These are phyloP conservation scores for Caenorhabditis sp. DNA, from an alignment of 2,888 invertebrate genomes.

Conservation along the genomic window DNA sequence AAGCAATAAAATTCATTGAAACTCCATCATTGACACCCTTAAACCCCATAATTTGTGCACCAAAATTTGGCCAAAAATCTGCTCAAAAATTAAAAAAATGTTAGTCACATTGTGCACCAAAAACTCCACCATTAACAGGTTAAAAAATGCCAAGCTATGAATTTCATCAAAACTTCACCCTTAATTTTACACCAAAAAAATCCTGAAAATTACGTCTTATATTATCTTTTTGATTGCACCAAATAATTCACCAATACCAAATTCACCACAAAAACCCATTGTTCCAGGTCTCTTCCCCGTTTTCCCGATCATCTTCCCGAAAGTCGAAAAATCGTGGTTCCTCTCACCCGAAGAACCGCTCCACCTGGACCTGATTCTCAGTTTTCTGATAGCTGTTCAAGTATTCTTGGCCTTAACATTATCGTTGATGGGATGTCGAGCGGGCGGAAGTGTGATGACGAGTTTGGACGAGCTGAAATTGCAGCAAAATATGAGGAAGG, in stretches of 20 bases:
- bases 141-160: too few species aligned
- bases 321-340: slow-evolving; percentile 19
- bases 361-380: slow-evolving; percentile 20
- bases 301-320: slow-evolving; percentile 36
- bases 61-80: not conserved
- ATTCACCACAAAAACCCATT: too few species aligned
- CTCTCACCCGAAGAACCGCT: slow-evolving; percentile 20
- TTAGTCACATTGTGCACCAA: too few species aligned
- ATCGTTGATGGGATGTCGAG: slow-evolving; percentile 20
- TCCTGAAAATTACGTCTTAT: not conserved
- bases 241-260: not conserved
- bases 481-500: slow-evolving; percentile 27
- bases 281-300: slow-evolving; percentile 38
- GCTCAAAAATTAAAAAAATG: too few species aligned
- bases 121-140: too few species aligned
- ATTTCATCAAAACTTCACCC: too few species aligned
- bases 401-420: slow-evolving; percentile 14
- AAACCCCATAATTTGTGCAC: too few species aligned
- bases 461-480: slow-evolving; percentile 30
- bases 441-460: slow-evolving; percentile 26
- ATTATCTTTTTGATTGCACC: not conserved
- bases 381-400: slow-evolving; percentile 20
- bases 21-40: too few species aligned
- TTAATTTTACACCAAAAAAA: too few species aligned
- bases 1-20: too few species aligned